Conservation (phyloP, 2,113 vertebrate species). For the Melospiza georgiana region DNA sequence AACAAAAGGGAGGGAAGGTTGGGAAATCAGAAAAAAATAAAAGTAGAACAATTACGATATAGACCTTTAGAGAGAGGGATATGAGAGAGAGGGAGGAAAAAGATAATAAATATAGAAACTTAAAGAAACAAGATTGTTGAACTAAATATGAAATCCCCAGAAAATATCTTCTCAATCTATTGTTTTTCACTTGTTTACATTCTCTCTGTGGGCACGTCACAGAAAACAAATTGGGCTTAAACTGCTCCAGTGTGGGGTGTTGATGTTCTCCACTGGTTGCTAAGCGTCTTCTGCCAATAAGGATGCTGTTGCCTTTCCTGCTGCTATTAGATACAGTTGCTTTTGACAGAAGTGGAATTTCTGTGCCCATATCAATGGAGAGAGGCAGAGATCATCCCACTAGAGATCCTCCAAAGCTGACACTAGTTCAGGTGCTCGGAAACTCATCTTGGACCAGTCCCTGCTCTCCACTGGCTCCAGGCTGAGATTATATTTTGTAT, state of each 20-base stretch:
- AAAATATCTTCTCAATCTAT: background rate
- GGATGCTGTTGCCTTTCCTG: background rate
- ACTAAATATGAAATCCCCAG: background rate
- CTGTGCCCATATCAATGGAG: background rate
- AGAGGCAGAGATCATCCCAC: background rate
- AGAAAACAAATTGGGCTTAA: background rate
- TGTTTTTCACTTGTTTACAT: background rate
- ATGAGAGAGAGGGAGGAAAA: background rate
- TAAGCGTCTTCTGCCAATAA: background rate
- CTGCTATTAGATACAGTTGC: background rate
- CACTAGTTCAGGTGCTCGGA: background rate
- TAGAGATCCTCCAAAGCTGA: background rate
- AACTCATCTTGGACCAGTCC: background rate
- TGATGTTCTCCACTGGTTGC: background rate
- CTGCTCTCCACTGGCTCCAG: background rate
- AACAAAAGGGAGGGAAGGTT: fast-evolving
- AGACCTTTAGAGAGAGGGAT: background rate
- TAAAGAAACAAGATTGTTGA: background rate
- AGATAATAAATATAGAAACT: background rate
- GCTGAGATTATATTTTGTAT: background rate
- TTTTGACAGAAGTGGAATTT: background rate
- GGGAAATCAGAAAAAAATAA: background rate
- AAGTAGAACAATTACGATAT: background rate
- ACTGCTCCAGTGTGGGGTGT: background rate
- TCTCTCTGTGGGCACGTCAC: background rate